Percentiles rank a stretch among this genome's conserved stretches.
Evolutionary conservation across 2,113 vertebrate genomes (phyloP).

Genomic region (Anarrhichthys ocellatus): DNA sequence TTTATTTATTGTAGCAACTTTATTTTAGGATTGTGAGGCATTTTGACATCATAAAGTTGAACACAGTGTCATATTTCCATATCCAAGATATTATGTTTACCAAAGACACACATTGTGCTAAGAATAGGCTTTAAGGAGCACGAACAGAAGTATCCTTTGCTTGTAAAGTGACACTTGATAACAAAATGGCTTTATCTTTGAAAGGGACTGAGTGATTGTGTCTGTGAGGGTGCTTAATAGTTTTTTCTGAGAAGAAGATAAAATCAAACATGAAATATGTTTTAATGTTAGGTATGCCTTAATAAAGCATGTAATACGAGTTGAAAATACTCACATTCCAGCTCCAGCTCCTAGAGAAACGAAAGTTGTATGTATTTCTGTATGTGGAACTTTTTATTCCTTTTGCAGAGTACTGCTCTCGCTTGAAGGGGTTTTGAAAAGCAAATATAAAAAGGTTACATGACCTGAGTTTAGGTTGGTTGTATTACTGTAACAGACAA

Average conservation of each 20-base stretch:
- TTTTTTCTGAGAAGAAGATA: not conserved
- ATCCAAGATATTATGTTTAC: slow-evolving; percentile 34
- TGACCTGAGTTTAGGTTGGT: not conserved
- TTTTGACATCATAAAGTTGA: slow-evolving; percentile 42
- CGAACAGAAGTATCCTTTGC: not conserved
- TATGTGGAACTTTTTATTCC: too few species aligned
- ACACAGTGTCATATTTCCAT: slow-evolving; percentile 48
- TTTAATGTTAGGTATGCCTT: not conserved
- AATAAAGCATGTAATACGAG: not conserved
- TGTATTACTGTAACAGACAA: not conserved
- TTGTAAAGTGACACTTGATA: slow-evolving; percentile 22
- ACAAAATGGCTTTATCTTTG: slow-evolving; percentile 21
- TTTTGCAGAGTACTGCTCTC: too few species aligned
- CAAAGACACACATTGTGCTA: slow-evolving; percentile 32
- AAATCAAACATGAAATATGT: not conserved
- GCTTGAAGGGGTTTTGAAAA: not conserved
- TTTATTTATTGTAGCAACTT: slow-evolving; percentile 29
- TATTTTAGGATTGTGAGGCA: slow-evolving; percentile 26
- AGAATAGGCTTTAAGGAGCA: slow-evolving; percentile 44
- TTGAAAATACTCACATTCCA: not conserved
- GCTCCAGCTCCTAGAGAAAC: too few species aligned
- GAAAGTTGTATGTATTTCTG: too few species aligned
- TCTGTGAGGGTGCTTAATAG: not conserved
- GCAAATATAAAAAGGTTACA: not conserved
- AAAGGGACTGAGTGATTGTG: not conserved